A percentile compares a stretch with the other conserved stretches of the same genome.
Conservation (phyloP, 35 echinoderm and acorn worm species). For the Strongylocentrotus purpuratus region DNA sequence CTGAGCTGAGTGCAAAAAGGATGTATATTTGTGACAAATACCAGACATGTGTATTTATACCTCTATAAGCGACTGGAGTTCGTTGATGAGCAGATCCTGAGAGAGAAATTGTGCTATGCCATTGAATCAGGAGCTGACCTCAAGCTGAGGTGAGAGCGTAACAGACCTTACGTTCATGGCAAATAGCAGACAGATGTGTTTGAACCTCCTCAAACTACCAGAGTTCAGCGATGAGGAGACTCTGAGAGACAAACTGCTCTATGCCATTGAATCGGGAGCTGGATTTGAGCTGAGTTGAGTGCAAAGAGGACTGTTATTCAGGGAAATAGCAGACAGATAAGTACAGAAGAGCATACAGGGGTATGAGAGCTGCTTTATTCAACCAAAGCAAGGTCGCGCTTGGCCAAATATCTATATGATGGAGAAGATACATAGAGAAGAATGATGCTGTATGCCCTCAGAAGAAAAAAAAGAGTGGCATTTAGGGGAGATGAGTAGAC, state of each 20-base stretch:
- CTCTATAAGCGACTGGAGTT: constrained; percentile 86
- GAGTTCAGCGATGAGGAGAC: constrained; percentile 82
- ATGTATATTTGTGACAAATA: too few species aligned
- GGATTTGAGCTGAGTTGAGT: neutral
- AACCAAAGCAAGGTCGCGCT: constrained; percentile 10
- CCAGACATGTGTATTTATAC: too few species aligned
- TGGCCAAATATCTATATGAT: constrained; percentile 76
- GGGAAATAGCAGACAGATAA: too few species aligned
- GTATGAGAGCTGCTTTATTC: neutral
- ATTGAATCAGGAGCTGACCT: constrained; percentile 2
- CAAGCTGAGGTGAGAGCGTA: neutral
- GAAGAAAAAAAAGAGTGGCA: neutral
- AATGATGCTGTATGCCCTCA: neutral
- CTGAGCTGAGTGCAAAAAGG: constrained; percentile 61
- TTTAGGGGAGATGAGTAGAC: neutral
- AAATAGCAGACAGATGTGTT: constrained; percentile 34
- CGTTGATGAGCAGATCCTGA: neutral
- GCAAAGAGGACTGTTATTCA: neutral
- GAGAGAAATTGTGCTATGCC: neutral
- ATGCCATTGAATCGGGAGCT: neutral
- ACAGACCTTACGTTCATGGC: neutral
- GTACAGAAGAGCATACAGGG: neutral
- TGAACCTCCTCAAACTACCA: constrained; percentile 95
- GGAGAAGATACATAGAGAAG: neutral
- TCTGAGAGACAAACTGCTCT: constrained; percentile 16